phyloP scores from a whole-genome alignment of 2,888 invertebrate species.

The Acleris holmiana region DNA sequence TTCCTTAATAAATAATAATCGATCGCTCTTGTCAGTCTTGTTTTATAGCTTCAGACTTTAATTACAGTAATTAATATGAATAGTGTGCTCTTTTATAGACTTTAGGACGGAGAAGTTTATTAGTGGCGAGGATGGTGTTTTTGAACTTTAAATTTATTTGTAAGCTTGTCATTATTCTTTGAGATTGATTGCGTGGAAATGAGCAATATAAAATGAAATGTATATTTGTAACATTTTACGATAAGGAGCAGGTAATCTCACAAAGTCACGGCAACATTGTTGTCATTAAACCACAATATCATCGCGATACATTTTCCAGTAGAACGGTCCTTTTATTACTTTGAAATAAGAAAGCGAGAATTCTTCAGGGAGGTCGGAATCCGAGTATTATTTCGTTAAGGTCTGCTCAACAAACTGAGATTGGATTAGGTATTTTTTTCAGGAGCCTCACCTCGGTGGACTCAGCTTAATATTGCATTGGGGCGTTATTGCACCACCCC shows the following conservation, averaged over 20 bases:
- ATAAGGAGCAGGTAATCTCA: too few species aligned
- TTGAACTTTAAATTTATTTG: too few species aligned
- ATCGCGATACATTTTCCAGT: conserved; percentile 11
- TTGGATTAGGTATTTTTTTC: conserved; percentile 31
- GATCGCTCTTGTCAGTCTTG: conserved; percentile 10
- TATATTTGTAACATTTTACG: too few species aligned
- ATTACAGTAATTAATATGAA: conserved; percentile 6
- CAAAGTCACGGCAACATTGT: neutral
- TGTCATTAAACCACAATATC: conserved; percentile 6
- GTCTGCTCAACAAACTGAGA: conserved; percentile 41
- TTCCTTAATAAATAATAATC: conserved; percentile 27
- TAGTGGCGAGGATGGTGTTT: too few species aligned
- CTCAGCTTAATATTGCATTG: conserved; percentile 25
- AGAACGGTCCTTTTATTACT: conserved; percentile 9
- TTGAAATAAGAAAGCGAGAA: conserved; percentile 18
- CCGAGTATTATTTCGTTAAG: conserved; percentile 47
- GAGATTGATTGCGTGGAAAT: too few species aligned
- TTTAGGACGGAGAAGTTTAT: too few species aligned
- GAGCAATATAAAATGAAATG: too few species aligned
- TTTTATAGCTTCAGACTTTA: conserved; percentile 6
- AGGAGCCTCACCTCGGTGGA: conserved; percentile 7
- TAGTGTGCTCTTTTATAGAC: too few species aligned
- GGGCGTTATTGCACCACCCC: conserved; percentile 22
- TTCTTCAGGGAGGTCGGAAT: conserved; percentile 38
- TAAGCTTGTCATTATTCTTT: too few species aligned